Percentiles rank a stretch among this genome's conserved stretches.
phyloP scores from a whole-genome alignment of 2,113 vertebrate genomes.

The Atlantisia rogersi region DNA sequence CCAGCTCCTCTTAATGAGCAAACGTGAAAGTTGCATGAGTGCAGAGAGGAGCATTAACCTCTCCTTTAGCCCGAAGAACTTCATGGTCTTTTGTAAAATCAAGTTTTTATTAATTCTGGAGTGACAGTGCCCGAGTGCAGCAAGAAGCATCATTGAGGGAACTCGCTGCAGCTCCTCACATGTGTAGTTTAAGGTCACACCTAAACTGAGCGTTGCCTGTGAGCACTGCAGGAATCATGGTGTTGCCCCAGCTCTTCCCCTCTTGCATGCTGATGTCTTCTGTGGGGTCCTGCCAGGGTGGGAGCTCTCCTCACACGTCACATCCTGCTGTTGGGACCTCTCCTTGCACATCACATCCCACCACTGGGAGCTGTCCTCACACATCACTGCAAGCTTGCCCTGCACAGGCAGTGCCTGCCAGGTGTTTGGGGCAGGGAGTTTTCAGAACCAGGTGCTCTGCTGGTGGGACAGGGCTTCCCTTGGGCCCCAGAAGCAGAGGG shows the following conservation, averaged over 20 bases:
- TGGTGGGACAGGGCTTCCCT: background rate
- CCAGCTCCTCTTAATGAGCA: background rate
- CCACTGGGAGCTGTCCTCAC: too few relatives aligned
- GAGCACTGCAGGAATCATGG: rapidly evolving
- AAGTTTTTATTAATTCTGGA: conserved; percentile 25
- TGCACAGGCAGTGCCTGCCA: background rate
- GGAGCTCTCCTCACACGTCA: too few relatives aligned
- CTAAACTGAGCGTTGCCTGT: background rate
- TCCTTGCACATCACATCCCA: too few relatives aligned
- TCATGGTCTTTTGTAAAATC: background rate
- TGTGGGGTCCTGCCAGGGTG: too few relatives aligned
- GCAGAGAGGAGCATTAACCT: conserved; percentile 2
- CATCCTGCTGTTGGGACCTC: too few relatives aligned
- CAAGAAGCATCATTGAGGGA: background rate
- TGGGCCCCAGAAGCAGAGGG: rapidly evolving
- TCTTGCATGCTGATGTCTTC: too few relatives aligned
- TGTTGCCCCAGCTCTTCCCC: background rate
- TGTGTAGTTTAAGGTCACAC: background rate
- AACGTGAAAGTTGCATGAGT: background rate
- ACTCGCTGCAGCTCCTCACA: background rate
- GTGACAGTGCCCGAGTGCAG: background rate
- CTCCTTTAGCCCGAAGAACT: background rate
- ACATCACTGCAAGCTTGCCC: background rate
- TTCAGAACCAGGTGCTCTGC: rapidly evolving
- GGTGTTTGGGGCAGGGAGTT: background rate